Evolutionary conservation across 2,113 vertebrate species (phyloP), one percentile per base, ranked within the genome.

Genomic region (Podarcis muralis): DNA sequence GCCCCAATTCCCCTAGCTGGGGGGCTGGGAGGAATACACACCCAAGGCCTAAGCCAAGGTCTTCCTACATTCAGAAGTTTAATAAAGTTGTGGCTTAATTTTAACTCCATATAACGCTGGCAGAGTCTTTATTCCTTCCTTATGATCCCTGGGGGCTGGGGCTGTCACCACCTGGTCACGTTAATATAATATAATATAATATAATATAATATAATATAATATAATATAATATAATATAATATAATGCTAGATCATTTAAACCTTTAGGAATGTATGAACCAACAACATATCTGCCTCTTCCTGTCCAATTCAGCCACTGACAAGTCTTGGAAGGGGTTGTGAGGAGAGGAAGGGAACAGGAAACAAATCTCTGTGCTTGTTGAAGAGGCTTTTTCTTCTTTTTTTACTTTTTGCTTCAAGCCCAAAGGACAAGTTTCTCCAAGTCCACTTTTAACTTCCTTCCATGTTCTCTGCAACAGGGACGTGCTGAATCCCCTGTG

Each of bases 401-500:
- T 53, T 53, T 48, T 48, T 48, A 53, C 48, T 53, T 90, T 89
- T 91, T 91, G 3, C 43, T 87, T 76, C 74, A 88, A 81, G 84
- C 35, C 57, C 79, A 53, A 68, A 66, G 12, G 32, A 76, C 69
- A 85, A 35, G 27, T 59, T 83, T 69, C 23, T 88, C 81, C 89
- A 94, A 89, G 77, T 89, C 84, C 11, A 32, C 90, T 92, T 93
- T 91, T 84, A 83, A 81, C 3, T 0, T 62, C 43, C 43, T 71
- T 94, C 59, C 69, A 85, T 89, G 68, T 72, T 86, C 23, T 53
- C 20, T 75, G 30, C 35, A 53, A 27, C 22, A 75, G 69, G 23
- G 65, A 82, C 81, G 90, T 84, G 79, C 69, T 89, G 90, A 91
- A 89, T 91, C 87, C 88, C 78, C 90, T 89, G 74, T 65, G 91